Evolutionary conservation across 2,113 vertebrate species (phyloP).

Genomic region (Mustelus asterias): DNA sequence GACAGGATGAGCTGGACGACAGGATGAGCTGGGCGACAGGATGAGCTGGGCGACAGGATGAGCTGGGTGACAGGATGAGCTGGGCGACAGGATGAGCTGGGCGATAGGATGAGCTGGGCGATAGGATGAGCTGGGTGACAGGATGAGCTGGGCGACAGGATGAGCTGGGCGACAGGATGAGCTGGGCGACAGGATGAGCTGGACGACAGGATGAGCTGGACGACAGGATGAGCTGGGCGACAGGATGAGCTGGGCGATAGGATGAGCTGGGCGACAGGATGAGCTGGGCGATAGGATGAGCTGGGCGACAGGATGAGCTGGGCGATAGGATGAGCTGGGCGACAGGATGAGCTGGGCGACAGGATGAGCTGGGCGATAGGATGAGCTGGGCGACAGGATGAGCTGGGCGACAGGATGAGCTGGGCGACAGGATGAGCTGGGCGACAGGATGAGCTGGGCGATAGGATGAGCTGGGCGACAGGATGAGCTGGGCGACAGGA

Average conservation of each 20-base stretch:
- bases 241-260: neutral
- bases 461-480: too few relatives aligned
- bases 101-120: neutral
- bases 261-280: too few relatives aligned
- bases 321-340: neutral
- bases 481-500: neutral
- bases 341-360: neutral
- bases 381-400: too few relatives aligned
- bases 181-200: neutral
- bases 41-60: neutral
- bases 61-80: too few relatives aligned
- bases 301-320: too few relatives aligned
- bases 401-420: neutral
- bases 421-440: too few relatives aligned
- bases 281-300: neutral
- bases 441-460: neutral
- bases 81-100: neutral
- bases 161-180: too few relatives aligned
- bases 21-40: too few relatives aligned
- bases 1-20: neutral
- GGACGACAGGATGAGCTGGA: too few relatives aligned
- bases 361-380: neutral
- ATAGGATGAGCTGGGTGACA: too few relatives aligned
- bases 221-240: too few relatives aligned
- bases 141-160: neutral